Evolutionary conservation across 2,888 invertebrate species (phyloP), one percentile per base, ranked within the genome.

Genomic region (Kryphioiulus occultus): DNA sequence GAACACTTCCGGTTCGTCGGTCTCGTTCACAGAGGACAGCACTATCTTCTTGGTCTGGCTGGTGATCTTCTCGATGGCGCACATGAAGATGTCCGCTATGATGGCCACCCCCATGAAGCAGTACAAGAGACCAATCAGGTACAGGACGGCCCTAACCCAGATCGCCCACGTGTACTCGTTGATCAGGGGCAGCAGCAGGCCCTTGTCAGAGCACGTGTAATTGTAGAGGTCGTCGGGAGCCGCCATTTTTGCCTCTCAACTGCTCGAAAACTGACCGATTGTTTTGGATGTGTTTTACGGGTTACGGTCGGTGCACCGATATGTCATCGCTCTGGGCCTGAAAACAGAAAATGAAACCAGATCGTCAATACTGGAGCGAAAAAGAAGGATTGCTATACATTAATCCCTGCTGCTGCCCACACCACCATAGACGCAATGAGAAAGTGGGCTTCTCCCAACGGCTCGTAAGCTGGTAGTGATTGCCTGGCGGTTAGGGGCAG

Each of bases 1-100:
- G 0, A 93, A 91, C 47, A 93, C 92, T 89, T 94, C 92, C 19
- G 93, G 93, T 88, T 92, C 92, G 19, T 89, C 88, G 12, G 89
- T 88, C 35, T 90, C 90, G 78, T 89, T 89, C 17, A 89, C 88
- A 19, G 90, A 88, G 1, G 90, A 89, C 32, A 91, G 90, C 88
- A 90, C 89, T 12, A 93, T 91, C 90, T 91, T 92, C 84, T 92
- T 90, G 19, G 92, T 93, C 90, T 92, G 92, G 89, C 93, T 93
- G 30, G 94, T 94, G 90, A 94, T 94, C 89, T 92, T 93, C 90
- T 94, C 94, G 88, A 94, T 94, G 88, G 93, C 91, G 88, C 93
- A 93, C 94, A 94, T 94, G 91, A 94, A 94, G 88, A 93, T 92
- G 90, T 94, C 94, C n/a, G 94, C 94, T 30, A 93, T 92, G 89